These are phyloP conservation scores for Podiceps cristatus DNA, from an alignment of 2,113 vertebrate species.

Conservation along the genomic window DNA sequence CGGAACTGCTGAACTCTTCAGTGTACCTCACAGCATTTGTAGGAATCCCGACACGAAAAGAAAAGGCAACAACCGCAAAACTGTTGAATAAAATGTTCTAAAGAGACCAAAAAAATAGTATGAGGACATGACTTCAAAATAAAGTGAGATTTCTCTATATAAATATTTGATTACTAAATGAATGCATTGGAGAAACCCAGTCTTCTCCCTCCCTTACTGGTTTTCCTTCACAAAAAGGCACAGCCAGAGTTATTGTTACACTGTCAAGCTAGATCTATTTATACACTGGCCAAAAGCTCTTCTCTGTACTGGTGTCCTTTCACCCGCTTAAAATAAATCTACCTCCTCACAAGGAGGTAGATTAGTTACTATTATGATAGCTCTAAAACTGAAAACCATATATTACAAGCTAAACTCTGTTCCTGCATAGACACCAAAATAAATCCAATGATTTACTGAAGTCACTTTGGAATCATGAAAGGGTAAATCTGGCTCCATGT, in stretches of 20 bases:
- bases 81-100: background rate
- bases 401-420: background rate
- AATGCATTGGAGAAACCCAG: background rate
- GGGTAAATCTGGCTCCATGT: background rate
- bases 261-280: constrained; percentile 13
- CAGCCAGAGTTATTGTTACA: background rate
- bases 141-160: background rate
- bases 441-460: constrained; percentile 36
- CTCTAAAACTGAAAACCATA: constrained; percentile 11
- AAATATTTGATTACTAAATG: constrained; percentile 13
- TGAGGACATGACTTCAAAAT: background rate
- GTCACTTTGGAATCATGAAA: background rate
- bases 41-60: background rate
- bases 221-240: background rate
- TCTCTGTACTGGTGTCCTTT: background rate
- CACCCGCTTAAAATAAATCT: background rate
- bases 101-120: background rate
- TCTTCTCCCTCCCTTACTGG: background rate
- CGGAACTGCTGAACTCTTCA: background rate
- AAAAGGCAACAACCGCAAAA: background rate
- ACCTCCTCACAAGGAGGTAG: background rate
- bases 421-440: background rate
- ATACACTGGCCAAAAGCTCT: background rate
- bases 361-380: constrained; percentile 24
- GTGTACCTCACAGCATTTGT: background rate